Base-by-base conservation (phyloP, 2,113 vertebrate species). In the Actenoides lindsayi region DNA sequence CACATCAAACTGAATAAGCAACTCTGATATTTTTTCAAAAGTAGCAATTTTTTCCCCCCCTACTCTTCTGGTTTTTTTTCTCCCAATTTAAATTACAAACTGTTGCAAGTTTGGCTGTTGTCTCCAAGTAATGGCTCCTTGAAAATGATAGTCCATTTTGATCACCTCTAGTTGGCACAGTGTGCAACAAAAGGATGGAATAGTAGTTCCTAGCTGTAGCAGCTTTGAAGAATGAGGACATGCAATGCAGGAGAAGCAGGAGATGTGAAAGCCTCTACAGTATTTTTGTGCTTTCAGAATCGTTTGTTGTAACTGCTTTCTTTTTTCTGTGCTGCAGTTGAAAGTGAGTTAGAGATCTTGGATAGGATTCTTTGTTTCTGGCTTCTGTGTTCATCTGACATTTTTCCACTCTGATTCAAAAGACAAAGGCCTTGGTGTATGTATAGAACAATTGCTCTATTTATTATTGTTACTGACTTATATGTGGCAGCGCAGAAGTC, bases 401-500 rank as follows among this genome's bases (percentile, higher is more conserved):
- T 89, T 94, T 95, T 96, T 89, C 95, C 84, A 81, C 82, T 92
- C 92, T 91, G 80, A 44, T 80, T 93, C 60, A 78, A 51, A 96
- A 97, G 90, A 97, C 98, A 98, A 94, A 98, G 93, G 84, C 81
- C 50, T 81, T 60, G 73, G 64, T 97, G 90, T 97, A 50, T 50
- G 60, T 83, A 64, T 75, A 48, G 75, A 83, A 95, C 95, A 97
- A 62, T 79, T 68, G 77, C 81, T 93, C 91, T 65, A 37, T 96
- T 98, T 84, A 77, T 85, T 88, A 20, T 90, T 94, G 67, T 95
- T 67, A 20, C 30, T 62, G 89, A 42, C 79, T 86, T 87, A 77
- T 54, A 31, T 76, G 39, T 78, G 63, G 69, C 76, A 62, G 31
- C 21, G 93, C 71, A 83, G 65, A 81, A 79, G 84, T 65, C 60